Evolutionary conservation across 1,140 invertebrate species (phyloP), one percentile per base, ranked within the genome.

Genomic region (Neotoxoptera formosana): DNA sequence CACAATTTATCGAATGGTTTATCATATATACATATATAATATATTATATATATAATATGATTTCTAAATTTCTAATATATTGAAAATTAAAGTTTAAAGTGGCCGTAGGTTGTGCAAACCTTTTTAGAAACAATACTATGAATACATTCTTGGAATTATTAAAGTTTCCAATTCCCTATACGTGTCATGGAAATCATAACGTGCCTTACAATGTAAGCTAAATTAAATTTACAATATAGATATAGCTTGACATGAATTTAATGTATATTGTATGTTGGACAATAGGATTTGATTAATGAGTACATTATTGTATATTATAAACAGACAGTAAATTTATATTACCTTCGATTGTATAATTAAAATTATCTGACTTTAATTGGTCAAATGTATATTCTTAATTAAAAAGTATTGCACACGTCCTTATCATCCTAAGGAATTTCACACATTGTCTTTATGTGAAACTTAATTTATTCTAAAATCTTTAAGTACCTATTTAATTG

Each of bases 1-100:
- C 60, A 17, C 60, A 76, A 76, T 76, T 76, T 76, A 76, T 76
- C n/a, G n/a, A n/a, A 76, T 76, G 60, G n/a, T 76, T 76, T 76
- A 76, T 76, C 41, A 41, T 76, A 17, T 14, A 76, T 34, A 76
- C 17, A n/a, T 76, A 76, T n/a, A n/a, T n/a, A n/a, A n/a, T n/a
- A n/a, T n/a, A n/a, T n/a, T n/a, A n/a, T n/a, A n/a, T 76, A 17
- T n/a, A n/a, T 14, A 4, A 76, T 67, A n/a, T 14, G 14, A 76
- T 67, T n/a, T 76, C 30, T 76, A 76, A 76, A 76, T 67, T n/a
- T 76, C 30, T 76, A 76, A 76, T 76, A 76, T n/a, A 76, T 76
- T 76, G 60, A 76, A 76, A 76, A 76, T 76, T 6, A 30, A 76
- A 76, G 60, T 76, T 76, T n/a, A 76, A 76, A 76, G 60, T 76